These are phyloP conservation scores for Nasonia longicornis DNA, from an alignment of 1,140 invertebrate species.

Conservation along the genomic window DNA sequence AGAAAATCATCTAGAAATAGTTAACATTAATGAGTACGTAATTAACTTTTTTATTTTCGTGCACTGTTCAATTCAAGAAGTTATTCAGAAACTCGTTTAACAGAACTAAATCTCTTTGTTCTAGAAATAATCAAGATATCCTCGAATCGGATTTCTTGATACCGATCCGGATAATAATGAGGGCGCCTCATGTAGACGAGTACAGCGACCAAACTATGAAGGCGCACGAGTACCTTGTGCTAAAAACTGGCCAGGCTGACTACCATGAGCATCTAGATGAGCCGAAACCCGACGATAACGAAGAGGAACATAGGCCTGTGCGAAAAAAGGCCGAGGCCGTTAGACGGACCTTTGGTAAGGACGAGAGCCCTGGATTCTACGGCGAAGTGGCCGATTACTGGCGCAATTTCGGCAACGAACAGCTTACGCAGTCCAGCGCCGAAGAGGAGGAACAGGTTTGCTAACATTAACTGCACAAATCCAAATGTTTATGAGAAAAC, in stretches of 20 bases:
- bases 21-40: conserved; percentile 15
- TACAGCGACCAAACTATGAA: conserved; percentile 43
- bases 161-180: conserved; percentile 58
- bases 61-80: neutral
- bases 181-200: conserved; percentile 57
- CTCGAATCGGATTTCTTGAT: conserved; percentile 33
- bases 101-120: neutral
- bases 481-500: neutral
- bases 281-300: neutral
- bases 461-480: neutral
- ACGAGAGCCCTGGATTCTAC: conserved; percentile 60
- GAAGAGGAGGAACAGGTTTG: conserved; percentile 3
- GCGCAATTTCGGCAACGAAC: conserved; percentile 45
- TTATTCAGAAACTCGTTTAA: neutral
- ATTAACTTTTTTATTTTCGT: neutral
- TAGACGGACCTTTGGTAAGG: conserved; percentile 42
- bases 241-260: conserved; percentile 50
- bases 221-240: conserved; percentile 55
- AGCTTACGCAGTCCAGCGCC: neutral
- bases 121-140: neutral
- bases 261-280: conserved; percentile 56
- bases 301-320: neutral
- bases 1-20: conserved; percentile 27
- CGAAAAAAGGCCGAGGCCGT: neutral
- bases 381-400: conserved; percentile 59